phyloP scores from a whole-genome alignment of 2,888 invertebrate species.

The Callinectes sapidus region DNA sequence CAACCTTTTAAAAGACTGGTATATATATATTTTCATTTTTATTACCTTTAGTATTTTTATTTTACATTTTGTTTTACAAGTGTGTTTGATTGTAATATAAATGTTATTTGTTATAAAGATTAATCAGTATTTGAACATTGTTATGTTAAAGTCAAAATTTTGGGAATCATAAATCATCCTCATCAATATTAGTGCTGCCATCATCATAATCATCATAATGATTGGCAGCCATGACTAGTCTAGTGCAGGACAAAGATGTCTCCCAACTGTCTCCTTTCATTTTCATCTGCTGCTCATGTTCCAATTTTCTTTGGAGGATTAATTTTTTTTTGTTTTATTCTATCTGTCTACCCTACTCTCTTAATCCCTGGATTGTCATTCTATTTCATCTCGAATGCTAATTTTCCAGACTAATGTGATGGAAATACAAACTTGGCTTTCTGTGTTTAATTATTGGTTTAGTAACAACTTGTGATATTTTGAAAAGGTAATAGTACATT shows the following conservation, averaged over 20 bases:
- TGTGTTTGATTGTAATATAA: not conserved
- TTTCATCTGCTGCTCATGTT: not conserved
- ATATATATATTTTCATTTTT: not conserved
- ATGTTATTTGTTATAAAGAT: not conserved
- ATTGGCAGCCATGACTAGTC: not conserved
- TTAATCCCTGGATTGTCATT: not conserved
- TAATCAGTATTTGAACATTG: not conserved
- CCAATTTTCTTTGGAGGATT: not conserved
- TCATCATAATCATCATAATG: not conserved
- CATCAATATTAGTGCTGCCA: not conserved
- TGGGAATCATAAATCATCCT: not conserved
- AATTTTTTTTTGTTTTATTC: not conserved
- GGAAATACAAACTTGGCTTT: not conserved
- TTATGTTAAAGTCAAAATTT: not conserved
- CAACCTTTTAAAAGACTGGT: not conserved
- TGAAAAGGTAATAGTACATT: not conserved
- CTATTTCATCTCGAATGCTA: not conserved
- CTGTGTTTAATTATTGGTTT: not conserved
- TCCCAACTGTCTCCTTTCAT: not conserved
- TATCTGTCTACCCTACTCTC: not conserved
- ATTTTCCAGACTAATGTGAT: not conserved
- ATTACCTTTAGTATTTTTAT: not conserved
- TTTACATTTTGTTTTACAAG: not conserved
- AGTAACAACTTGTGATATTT: not conserved
- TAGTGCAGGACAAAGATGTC: constrained; percentile 1